These are phyloP conservation scores for Cerastoderma edule DNA, from an alignment of 2,888 invertebrate species.

Conservation along the genomic window DNA sequence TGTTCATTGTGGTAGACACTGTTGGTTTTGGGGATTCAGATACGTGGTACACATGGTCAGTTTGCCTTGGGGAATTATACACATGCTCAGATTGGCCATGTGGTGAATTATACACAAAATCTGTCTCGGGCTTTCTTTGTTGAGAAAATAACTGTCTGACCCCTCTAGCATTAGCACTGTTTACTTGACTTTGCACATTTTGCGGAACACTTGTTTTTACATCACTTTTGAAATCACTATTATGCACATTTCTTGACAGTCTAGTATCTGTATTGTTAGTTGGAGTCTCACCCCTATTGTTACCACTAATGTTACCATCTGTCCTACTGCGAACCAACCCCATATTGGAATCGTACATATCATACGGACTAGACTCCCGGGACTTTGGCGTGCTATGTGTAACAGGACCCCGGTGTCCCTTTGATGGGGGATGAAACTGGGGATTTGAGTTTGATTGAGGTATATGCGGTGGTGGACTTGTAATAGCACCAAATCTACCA, in stretches of 20 bases:
- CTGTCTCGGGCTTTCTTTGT: background rate
- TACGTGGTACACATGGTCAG: no score
- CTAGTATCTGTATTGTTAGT: conserved; percentile 13
- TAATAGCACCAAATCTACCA: conserved; percentile 13
- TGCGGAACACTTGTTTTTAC: conserved; percentile 9
- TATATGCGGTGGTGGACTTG: background rate
- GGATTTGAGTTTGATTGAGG: conserved; percentile 60
- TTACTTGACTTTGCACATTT: conserved; percentile 9
- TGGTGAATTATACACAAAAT: background rate
- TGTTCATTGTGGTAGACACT: background rate
- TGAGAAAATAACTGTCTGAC: conserved; percentile 16
- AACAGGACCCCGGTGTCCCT: conserved; percentile 36
- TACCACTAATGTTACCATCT: conserved; percentile 1
- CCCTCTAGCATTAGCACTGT: conserved; percentile 25
- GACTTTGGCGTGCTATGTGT: conserved; percentile 67
- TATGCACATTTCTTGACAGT: conserved; percentile 15
- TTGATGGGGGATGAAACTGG: conserved; percentile 59
- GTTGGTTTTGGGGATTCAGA: background rate
- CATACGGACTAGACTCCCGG: conserved; percentile 65
- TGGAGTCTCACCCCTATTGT: background rate
- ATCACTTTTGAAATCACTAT: conserved; percentile 6
- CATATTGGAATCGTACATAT: conserved; percentile 32
- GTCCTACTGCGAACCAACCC: conserved; percentile 18
- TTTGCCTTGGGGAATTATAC: no score
- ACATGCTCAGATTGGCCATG: no score